Evolutionary conservation across 2,113 vertebrate species (phyloP).

Genomic region (Edolisoma coerulescens): DNA sequence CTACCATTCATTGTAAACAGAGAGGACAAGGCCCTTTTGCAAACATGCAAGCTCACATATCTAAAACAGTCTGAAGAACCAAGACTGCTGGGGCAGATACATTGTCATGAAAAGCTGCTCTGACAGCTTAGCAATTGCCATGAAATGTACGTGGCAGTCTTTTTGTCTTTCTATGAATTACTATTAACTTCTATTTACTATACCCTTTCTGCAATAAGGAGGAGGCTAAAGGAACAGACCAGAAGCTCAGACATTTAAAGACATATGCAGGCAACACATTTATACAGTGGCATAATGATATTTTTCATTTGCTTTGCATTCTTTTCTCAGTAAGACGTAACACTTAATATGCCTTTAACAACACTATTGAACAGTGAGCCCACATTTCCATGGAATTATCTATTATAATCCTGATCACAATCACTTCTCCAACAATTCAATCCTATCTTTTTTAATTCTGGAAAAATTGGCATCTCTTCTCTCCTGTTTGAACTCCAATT

Average conservation of each 20-base stretch:
- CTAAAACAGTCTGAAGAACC: not conserved
- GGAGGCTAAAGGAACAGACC: not conserved
- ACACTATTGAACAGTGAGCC: not conserved
- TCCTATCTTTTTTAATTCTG: not conserved
- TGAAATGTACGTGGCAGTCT: not conserved
- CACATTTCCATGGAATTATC: not conserved
- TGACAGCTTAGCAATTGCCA: not conserved
- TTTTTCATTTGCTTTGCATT: not conserved
- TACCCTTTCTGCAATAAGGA: not conserved
- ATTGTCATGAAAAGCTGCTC: not conserved
- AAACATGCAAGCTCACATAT: not conserved
- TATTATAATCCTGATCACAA: not conserved
- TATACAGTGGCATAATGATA: not conserved
- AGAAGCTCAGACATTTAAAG: not conserved
- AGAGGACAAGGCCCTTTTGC: not conserved
- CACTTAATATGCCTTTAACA: not conserved
- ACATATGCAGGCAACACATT: not conserved
- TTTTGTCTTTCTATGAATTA: not conserved
- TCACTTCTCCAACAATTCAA: not conserved
- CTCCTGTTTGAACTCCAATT: not conserved
- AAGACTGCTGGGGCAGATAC: not conserved
- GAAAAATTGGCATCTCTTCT: not conserved
- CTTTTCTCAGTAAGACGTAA: not conserved
- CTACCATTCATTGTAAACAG: not conserved
- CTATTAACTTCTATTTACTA: not conserved